phyloP scores from a whole-genome alignment of 2,797 vertebrate species.

The Dendrocincla tyrannina region DNA sequence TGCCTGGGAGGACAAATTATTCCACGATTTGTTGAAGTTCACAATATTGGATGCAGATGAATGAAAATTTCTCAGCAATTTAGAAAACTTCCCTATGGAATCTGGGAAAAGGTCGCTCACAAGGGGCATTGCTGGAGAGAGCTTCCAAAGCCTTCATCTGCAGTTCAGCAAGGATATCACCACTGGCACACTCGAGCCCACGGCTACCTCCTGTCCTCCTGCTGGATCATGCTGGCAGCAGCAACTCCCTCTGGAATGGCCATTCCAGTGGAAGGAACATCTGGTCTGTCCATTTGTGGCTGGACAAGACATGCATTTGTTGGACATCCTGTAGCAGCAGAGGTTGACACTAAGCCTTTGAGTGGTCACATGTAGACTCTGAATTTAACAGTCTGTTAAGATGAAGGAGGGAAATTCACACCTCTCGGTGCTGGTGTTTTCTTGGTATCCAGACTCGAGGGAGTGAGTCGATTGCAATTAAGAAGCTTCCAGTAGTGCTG shows the following conservation, averaged over 20 bases:
- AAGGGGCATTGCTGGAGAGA: background rate
- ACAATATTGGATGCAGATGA: slow-evolving; percentile 5
- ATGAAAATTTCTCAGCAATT: slow-evolving; percentile 1
- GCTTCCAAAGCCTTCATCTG: background rate
- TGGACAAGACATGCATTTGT: background rate
- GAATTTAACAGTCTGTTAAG: background rate
- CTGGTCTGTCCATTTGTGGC: background rate
- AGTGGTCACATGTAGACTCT: background rate
- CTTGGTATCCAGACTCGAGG: background rate
- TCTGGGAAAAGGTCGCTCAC: background rate
- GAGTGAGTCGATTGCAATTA: background rate
- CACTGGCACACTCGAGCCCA: background rate
- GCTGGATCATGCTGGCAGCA: background rate
- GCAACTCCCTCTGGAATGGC: background rate
- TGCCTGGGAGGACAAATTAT: background rate
- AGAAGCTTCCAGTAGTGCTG: background rate
- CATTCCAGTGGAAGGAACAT: background rate
- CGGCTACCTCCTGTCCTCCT: background rate
- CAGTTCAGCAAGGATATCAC: background rate
- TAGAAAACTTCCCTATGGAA: background rate
- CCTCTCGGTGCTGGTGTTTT: background rate
- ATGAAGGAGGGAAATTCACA: background rate
- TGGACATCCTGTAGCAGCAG: background rate
- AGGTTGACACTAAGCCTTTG: background rate
- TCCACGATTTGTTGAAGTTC: background rate